Evolutionary conservation across 2,888 invertebrate genomes (phyloP), one percentile per base, ranked within the genome.

Genomic region (Mesochorus sp.): DNA sequence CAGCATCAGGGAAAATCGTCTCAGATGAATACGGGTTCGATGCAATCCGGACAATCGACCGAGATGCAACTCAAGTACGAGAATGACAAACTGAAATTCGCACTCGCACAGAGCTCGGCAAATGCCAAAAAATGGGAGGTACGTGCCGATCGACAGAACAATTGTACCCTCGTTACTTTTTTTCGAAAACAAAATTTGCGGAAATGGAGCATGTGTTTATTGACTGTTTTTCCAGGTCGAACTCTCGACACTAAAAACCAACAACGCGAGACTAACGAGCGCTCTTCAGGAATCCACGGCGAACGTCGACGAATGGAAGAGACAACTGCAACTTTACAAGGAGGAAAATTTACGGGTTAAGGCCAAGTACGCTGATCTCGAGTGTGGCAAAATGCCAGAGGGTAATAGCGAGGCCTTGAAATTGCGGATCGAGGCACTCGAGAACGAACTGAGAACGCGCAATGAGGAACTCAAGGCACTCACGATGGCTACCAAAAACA

Each of bases 301-400:
- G 74, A 99, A 99, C 91, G 99, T 99, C 26, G 99, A 99, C 89
- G 98, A 99, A 91, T 99, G 99, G 99, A 99, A 99, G 91, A 94
- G 98, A 80, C 98, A 99, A 91, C 93, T 99, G 85, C 98, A 98
- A 85, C 95, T 96, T 84, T 96, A 97, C 88, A 95, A 97, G 91
- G 97, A 97, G 91, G 97, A 97, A 91, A 97, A 97, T 91, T 95
- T 96, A 80, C 93, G 97, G 75, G 95, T 97, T 86, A 95, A 95
- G 90, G 93, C 94, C 53, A 95, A 94, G 85, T 95, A 94, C 82
- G 92, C 95, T 51, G 94, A 95, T 86, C 91, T 95, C 77, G 95
- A 96, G 88, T 94, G 94, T 80, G 94, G 94, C 77, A 94, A 94
- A 91, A 89, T 91, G 72, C 86, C 90, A 47, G 91, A 90, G 74